Conservation (phyloP, 2,797 vertebrate genomes). For the Phoxinus dragarum region DNA sequence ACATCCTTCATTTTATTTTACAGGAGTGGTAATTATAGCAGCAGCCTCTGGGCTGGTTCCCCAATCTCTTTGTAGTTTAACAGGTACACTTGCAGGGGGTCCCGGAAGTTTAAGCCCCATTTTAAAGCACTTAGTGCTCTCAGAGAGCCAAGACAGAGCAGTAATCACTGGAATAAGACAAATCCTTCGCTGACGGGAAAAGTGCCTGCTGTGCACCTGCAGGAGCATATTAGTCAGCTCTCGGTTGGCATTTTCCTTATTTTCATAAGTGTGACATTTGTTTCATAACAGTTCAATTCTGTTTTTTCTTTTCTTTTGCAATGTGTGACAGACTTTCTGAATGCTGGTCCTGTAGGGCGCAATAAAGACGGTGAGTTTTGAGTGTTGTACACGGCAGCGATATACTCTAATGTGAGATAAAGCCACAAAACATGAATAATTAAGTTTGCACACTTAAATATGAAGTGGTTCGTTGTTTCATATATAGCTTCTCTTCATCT, state of each 20-base stretch:
- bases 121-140: conserved; percentile 67
- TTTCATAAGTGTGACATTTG: conserved; percentile 72
- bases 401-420: conserved; percentile 13
- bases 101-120: conserved; percentile 56
- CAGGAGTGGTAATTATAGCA: conserved; percentile 54
- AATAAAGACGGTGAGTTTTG: conserved; percentile 67
- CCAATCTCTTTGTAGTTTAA: conserved; percentile 82
- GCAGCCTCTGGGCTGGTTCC: conserved; percentile 57
- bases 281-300: conserved; percentile 60
- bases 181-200: conserved; percentile 55
- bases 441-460: background rate
- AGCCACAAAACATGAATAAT: conserved; percentile 17
- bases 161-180: conserved; percentile 68
- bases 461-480: background rate
- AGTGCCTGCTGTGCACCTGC: conserved; percentile 67
- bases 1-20: conserved; percentile 64
- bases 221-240: conserved; percentile 65
- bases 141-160: conserved; percentile 48
- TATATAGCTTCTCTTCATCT: background rate
- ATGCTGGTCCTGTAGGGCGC: conserved; percentile 76
- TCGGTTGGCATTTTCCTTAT: conserved; percentile 68
- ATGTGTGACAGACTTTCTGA: conserved; percentile 77
- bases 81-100: conserved; percentile 66
- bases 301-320: conserved; percentile 61
- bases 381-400: background rate